Base-by-base conservation (phyloP, 2,113 vertebrate species). In the Carassius carassius region DNA sequence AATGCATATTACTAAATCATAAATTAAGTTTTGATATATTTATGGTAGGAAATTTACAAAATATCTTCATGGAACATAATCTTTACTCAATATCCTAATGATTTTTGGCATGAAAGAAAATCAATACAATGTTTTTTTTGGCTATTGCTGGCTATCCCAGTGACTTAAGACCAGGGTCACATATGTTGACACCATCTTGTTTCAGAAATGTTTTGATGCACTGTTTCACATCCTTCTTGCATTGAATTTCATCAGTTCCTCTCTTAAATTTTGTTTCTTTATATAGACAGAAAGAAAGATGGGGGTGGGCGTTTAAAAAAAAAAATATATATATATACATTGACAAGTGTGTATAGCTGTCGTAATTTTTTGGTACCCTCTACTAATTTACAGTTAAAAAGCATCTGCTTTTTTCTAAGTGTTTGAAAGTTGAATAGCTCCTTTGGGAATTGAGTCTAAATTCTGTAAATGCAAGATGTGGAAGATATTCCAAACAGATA, bases 171-270 rank as follows among this genome's bases (percentile, higher is more conserved):
- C 29, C 29, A 29, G 29, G 29, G 29, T 29, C 29, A 29, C 29
- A 29, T 29, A 29, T 29, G 29, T 29, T 77, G 16, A 78, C 82
- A 65, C 16, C 16, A 76, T 19, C 51, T 44, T 83, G 58, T 62
- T 56, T 84, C 8, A 41, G 44, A 58, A 47, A 44, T 49, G 12
- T 5, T 54, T 17, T 19, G 62, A 78, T 56, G 74, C 47, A 51
- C 77, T 85, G 82, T 65, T 58, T 86, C 19, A 12, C 65, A 60
- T 85, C 69, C 81, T 85, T 51, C 81, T 63, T 84, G 51, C 47
- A 25, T 32, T 54, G 60, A 60, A 35, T 74, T 62, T 82, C 56
- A 60, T 88, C 35, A 44, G 47, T 49, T 81, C 72, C 21, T 62
- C 56, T 37, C 65, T 73, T 25, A 87, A 85, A 79, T 54, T 44